Evolutionary conservation across 2,888 invertebrate species (phyloP), one percentile per base, ranked within the genome.

Genomic region (Autographa gamma): DNA sequence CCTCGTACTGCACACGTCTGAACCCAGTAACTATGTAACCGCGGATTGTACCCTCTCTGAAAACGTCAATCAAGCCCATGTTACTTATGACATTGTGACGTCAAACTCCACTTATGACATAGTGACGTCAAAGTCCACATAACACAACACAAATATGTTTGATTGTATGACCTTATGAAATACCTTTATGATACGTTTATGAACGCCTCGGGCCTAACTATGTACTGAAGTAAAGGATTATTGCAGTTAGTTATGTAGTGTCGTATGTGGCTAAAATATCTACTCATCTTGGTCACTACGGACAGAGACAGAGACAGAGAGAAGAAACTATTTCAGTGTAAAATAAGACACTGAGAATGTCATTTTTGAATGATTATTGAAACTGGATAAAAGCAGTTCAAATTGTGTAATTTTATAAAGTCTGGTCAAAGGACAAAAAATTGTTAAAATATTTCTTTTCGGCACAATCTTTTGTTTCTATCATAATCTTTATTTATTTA

Each of bases 21-120:
- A 72, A 66, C 58, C 60, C 19, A 18, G 54, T 65, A 80, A 77
- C 60, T 65, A 66, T 72, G 69, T 81, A 41, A 77, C 52, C 31
- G 25, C 54, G 72, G 75, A 64, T 69, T 75, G 60, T 84, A 81
- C 73, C 84, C 65, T 71, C 71, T 63, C 67, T 69, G 63, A 68
- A 79, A 71, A 63, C 65, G 82, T 76, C 81, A 73, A 70, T 81
- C 81, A 84, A 63, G 48, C 65, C 59, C 69, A 65, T 63, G 71
- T 81, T 71, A 73, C 62, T 43, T 58, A 62, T 72, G 84, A 74
- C 75, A 74, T 77, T 48, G 32, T 77, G 65, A 77, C 68, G 84
- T 71, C 71, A 74, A 31, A 62, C 54, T 65, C 56, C 54, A 65
- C 63, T 43, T 58, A 62, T 72, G 84, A 74, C 75, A 74, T 77